Percentiles rank a stretch among this genome's conserved stretches.
Conservation (phyloP, 2,797 vertebrate species). For the Phoebastria nigripes region DNA sequence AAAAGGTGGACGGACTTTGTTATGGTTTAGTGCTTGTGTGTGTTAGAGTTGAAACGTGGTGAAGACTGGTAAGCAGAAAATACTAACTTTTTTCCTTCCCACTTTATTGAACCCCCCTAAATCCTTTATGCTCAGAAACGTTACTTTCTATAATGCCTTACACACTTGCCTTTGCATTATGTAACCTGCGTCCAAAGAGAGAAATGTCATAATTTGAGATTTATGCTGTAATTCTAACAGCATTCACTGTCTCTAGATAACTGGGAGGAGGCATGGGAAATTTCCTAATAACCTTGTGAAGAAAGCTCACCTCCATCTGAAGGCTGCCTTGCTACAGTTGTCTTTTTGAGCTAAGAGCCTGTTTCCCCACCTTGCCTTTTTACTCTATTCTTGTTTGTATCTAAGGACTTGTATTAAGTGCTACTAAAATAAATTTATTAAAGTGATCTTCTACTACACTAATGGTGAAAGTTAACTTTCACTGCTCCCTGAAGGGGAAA, state of each 20-base stretch:
- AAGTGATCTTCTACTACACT: neutral
- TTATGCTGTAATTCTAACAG: neutral
- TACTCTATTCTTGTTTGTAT: neutral
- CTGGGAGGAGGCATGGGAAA: neutral
- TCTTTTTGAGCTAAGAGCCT: neutral
- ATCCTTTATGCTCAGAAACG: neutral
- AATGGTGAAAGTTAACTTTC: slow-evolving; percentile 43
- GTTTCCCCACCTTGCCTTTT: neutral
- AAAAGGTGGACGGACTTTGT: neutral
- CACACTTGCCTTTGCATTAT: neutral
- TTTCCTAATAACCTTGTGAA: neutral
- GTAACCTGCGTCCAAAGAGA: fast-evolving
- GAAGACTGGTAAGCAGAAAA: neutral
- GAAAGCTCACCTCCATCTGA: neutral
- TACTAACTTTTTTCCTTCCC: neutral
- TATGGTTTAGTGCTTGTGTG: neutral
- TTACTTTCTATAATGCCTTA: neutral
- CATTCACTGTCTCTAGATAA: neutral
- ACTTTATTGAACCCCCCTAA: neutral
- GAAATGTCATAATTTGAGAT: neutral
- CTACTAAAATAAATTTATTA: slow-evolving; percentile 31
- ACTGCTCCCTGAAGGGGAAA: slow-evolving; percentile 33
- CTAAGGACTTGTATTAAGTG: slow-evolving; percentile 4
- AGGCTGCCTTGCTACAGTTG: neutral
- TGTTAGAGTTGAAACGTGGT: neutral